Base-by-base conservation (phyloP, 2,797 vertebrate genomes). In the Micromesistius poutassou region DNA sequence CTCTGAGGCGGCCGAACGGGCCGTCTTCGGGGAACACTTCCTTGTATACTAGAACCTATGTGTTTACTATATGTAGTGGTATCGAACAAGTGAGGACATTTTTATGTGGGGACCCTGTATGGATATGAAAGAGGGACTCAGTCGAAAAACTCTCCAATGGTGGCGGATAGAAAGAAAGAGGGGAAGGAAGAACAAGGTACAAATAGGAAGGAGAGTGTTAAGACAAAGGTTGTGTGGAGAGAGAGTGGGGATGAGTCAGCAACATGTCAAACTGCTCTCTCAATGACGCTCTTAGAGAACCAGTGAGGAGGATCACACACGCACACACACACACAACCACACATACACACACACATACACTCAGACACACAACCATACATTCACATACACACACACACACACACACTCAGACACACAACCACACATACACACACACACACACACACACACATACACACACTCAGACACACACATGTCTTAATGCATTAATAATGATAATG, bases 1-100 rank as follows among this genome's bases (percentile, higher is more conserved):
- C 81, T 79, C 81, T 82, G 80, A 87, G 82, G 85, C 85, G 86
- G 77, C 62, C 72, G 76, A 87, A 88, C 76, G 85, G 81, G 79
- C 79, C 79, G 78, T 78, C 19, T 50, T 16, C 16, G 22, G 36
- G 46, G 46, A 22, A 19, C 46, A 4, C 46, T 22, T 50, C 46
- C 46, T 50, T 14, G 46, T 3, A 22, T 4, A 62, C 55, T 25
- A 25, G 22, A 62, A 7, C 6, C 22, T 55, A 19, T 25, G 5
- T 62, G 19, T 62, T n/a, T n/a, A 62, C 50, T n/a, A n/a, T 62
- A 7, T 62, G n/a, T 25, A 3, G 22, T 8, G 55, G 22, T 62
- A 10, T 62, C 5, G 7, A 55, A 22, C 16, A 19, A 55, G 50
- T 1, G 50, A 22, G 3, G n/a, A 2, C n/a, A 8, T 62, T 62